These are phyloP conservation scores for Hoplostethus mediterraneus DNA, from an alignment of 2,797 vertebrate species.

Conservation along the genomic window DNA sequence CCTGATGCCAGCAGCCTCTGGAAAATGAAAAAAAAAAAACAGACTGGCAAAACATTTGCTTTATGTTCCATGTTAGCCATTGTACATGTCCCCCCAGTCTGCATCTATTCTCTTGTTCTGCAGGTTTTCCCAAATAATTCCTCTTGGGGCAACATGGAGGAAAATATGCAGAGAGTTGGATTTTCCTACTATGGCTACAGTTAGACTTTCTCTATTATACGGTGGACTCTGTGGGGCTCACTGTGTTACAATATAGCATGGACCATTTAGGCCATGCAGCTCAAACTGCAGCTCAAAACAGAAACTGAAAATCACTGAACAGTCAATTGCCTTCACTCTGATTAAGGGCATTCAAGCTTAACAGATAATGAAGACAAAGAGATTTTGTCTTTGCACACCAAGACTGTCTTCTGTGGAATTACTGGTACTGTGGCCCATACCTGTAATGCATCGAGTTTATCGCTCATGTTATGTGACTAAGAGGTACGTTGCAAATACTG, in stretches of 20 bases:
- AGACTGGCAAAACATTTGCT: constrained; percentile 15
- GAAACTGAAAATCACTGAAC: not conserved
- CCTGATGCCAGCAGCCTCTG: constrained; percentile 56
- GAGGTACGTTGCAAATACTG: not conserved
- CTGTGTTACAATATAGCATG: not conserved
- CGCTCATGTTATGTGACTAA: constrained; percentile 6
- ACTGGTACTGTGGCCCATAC: not conserved
- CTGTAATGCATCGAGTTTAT: not conserved
- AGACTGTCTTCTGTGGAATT: not conserved
- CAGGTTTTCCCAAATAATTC: not conserved
- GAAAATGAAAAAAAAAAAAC: constrained; percentile 9
- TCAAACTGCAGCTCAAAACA: not conserved
- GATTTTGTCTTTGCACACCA: not conserved
- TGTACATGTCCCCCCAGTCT: constrained; percentile 17
- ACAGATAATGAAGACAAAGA: not conserved
- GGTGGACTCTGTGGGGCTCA: not conserved
- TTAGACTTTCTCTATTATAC: not conserved
- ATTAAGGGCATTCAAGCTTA: not conserved
- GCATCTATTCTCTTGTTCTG: not conserved
- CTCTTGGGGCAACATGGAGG: not conserved
- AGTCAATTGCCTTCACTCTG: not conserved
- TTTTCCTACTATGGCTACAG: constrained; percentile 8
- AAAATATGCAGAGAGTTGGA: too few relatives aligned
- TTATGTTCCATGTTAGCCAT: constrained; percentile 27
- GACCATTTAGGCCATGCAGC: not conserved